A percentile compares a stretch with the other conserved stretches of the same genome.
Conservation (phyloP, 1,140 invertebrate genomes). For the Penaeus chinensis region DNA sequence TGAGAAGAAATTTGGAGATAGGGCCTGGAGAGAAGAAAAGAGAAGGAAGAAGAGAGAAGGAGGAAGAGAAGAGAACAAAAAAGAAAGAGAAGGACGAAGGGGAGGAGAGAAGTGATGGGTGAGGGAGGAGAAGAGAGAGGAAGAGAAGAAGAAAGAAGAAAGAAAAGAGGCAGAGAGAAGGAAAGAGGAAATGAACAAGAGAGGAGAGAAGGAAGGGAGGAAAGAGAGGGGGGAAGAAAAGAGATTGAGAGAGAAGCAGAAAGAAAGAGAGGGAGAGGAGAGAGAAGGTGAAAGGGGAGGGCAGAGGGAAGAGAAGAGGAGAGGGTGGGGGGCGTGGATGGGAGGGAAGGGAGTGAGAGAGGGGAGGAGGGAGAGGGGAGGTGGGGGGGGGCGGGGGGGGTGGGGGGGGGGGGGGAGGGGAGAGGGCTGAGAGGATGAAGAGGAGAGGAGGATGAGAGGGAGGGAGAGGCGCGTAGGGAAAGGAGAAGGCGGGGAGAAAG, state of each 20-base stretch:
- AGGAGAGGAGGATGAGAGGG: too few relatives aligned
- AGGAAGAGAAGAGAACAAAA: neutral
- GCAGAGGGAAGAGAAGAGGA: neutral
- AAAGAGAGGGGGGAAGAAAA: neutral
- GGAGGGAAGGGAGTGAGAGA: neutral
- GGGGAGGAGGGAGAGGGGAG: constrained; percentile 4
- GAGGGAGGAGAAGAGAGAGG: neutral
- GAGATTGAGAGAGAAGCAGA: neutral
- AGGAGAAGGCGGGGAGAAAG: constrained; percentile 7
- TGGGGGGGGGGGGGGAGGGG: too few relatives aligned
- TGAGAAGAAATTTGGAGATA: neutral
- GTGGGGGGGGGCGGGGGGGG: too few relatives aligned
- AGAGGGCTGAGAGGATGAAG: too few relatives aligned
- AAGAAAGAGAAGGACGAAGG: neutral
- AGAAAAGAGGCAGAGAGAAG: neutral
- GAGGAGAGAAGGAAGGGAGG: neutral
- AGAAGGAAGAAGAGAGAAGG: constrained; percentile 7
- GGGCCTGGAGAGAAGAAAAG: neutral
- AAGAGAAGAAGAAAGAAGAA: neutral
- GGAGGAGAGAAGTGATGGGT: neutral
- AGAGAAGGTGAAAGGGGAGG: neutral
- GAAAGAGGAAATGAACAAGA: neutral
- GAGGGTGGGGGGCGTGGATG: neutral
- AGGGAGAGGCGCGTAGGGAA: too few relatives aligned
- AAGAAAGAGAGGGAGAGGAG: neutral